Conservation (phyloP, 2,888 invertebrate species). For the Dorcus hopei region DNA sequence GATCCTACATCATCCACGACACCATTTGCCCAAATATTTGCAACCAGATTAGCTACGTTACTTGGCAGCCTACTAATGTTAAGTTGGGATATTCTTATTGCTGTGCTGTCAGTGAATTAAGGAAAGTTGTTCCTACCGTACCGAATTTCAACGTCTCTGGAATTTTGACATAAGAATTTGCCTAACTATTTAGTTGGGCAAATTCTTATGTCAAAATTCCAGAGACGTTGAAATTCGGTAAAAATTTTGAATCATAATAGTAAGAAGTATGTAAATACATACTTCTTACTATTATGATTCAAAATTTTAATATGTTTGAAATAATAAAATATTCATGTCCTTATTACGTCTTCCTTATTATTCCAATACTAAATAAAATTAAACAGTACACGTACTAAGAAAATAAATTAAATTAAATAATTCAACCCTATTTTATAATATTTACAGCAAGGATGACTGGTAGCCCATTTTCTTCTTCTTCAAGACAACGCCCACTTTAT, state of each 20-base stretch:
- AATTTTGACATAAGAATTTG: constrained; percentile 8
- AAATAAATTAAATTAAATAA: too few species aligned
- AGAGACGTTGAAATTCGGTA: constrained; percentile 53
- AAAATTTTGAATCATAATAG: too few species aligned
- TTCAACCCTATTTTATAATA: too few species aligned
- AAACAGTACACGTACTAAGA: too few species aligned
- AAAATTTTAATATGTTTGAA: neutral
- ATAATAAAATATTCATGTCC: too few species aligned
- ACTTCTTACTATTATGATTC: too few species aligned
- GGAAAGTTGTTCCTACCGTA: constrained; percentile 52
- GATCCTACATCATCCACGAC: constrained; percentile 26
- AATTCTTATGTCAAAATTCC: constrained; percentile 4
- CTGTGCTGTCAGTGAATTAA: constrained; percentile 58
- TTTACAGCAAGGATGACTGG: neutral
- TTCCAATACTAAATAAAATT: too few species aligned
- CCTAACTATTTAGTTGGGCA: constrained; percentile 20
- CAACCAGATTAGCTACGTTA: constrained; percentile 57
- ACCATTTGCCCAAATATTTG: constrained; percentile 51
- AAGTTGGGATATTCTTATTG: constrained; percentile 60
- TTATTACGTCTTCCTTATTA: too few species aligned
- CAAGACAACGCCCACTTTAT: too few species aligned
- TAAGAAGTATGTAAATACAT: too few species aligned
- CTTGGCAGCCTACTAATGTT: constrained; percentile 53
- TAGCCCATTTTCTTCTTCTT: too few species aligned
- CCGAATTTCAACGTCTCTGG: constrained; percentile 51